Evolutionary conservation across 2,797 vertebrate genomes (phyloP).

Genomic region (Scolopax bukidnonensis): DNA sequence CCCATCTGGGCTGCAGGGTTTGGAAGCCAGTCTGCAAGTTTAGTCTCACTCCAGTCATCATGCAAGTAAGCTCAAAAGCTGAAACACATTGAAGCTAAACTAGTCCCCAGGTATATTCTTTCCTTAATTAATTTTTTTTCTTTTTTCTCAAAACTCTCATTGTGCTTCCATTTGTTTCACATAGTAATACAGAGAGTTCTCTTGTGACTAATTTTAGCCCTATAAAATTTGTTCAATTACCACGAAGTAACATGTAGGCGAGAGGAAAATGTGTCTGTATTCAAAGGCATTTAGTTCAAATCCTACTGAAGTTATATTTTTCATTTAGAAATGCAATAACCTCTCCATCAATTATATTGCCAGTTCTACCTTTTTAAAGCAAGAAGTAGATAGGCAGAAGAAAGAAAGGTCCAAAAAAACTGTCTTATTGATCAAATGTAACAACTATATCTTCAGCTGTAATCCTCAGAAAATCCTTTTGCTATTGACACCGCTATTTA

Average conservation of each 20-base stretch:
- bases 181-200: neutral
- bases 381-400: neutral
- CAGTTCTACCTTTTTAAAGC: neutral
- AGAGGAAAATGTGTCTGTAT: neutral
- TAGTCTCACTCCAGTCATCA: neutral
- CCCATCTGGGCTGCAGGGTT: neutral
- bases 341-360: neutral
- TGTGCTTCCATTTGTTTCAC: neutral
- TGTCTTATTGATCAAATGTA: neutral
- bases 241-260: neutral
- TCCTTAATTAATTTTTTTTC: neutral
- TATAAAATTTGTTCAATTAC: conserved; percentile 27
- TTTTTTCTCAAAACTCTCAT: neutral
- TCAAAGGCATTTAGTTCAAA: conserved; percentile 11
- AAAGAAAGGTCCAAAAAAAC: neutral
- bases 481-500: neutral
- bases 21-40: neutral
- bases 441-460: neutral
- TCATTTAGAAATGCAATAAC: neutral
- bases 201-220: neutral
- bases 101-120: neutral
- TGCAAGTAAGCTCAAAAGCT: neutral
- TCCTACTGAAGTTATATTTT: neutral
- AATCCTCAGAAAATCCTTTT: neutral
- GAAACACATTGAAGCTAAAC: neutral